A percentile compares a stretch with the other conserved stretches of the same genome.
phyloP scores from a whole-genome alignment of 1,140 invertebrate genomes.

The Pachyrhynchus sulphureomaculatus region DNA sequence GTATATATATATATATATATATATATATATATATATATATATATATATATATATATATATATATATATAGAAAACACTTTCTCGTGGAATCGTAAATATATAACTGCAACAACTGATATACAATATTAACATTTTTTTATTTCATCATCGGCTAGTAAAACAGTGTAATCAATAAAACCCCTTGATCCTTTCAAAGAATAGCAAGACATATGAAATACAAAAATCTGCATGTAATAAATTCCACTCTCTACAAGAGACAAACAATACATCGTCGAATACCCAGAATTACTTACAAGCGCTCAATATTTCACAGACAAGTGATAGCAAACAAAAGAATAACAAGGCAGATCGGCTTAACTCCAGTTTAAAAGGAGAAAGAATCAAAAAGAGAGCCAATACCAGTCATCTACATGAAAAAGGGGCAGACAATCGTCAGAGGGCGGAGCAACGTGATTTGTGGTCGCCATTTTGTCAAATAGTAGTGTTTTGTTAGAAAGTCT shows the following conservation, averaged over 20 bases:
- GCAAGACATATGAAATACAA: background rate
- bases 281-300: constrained; percentile 38
- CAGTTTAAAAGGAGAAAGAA: constrained; percentile 46
- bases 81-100: too few relatives aligned
- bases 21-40: too few relatives aligned
- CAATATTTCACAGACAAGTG: constrained; percentile 44
- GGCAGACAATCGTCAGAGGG: constrained; percentile 52
- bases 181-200: too few relatives aligned
- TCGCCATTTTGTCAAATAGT: constrained; percentile 56
- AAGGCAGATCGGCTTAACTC: constrained; percentile 46
- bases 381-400: constrained; percentile 50
- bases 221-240: constrained; percentile 10
- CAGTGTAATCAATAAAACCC: too few relatives aligned
- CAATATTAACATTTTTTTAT: too few relatives aligned
- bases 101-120: too few relatives aligned
- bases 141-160: too few relatives aligned
- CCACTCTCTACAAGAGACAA: constrained; percentile 12
- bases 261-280: constrained; percentile 30
- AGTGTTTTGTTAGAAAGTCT: constrained; percentile 52
- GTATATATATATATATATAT: too few relatives aligned
- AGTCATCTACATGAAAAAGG: constrained; percentile 51
- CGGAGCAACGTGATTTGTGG: constrained; percentile 52
- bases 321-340: constrained; percentile 46
- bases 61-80: too few relatives aligned
- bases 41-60: too few relatives aligned